Percentiles rank a stretch among this genome's conserved stretches.
Evolutionary conservation across 1,140 invertebrate genomes (phyloP).

Genomic region (Bombus impatiens): DNA sequence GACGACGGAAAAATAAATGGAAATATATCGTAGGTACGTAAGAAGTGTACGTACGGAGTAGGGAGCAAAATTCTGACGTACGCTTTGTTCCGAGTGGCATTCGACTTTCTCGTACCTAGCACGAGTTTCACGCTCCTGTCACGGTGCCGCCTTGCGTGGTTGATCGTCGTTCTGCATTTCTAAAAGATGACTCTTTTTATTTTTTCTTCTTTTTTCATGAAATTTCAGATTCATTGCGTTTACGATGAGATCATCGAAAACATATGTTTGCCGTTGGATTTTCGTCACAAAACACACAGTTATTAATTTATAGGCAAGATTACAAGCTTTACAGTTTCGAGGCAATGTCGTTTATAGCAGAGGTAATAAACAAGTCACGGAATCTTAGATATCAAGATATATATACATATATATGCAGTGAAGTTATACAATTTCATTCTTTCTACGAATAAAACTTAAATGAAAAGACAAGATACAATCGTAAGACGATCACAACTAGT

Average conservation of each 20-base stretch:
- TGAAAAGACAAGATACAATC: neutral
- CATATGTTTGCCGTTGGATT: neutral
- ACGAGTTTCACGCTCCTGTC: constrained; percentile 47
- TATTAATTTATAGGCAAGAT: neutral
- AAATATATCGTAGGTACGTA: constrained; percentile 5
- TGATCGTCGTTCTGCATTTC: constrained; percentile 27
- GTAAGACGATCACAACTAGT: constrained; percentile 23
- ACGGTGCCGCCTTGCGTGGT: constrained; percentile 36
- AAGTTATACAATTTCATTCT: neutral
- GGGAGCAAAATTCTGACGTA: constrained; percentile 53
- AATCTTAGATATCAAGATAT: neutral
- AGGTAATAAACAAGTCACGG: neutral
- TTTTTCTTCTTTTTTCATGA: neutral
- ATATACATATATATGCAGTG: neutral
- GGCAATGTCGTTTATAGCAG: neutral
- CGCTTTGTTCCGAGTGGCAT: constrained; percentile 48
- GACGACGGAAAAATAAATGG: neutral
- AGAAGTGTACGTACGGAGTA: neutral
- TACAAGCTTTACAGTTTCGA: neutral
- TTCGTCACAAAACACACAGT: neutral
- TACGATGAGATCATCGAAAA: neutral
- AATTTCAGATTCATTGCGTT: neutral
- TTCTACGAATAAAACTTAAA: neutral
- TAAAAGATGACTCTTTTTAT: constrained; percentile 12
- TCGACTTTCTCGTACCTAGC: constrained; percentile 62